Base-by-base conservation (phyloP, 2,888 invertebrate genomes). In the Andricus curvator region DNA sequence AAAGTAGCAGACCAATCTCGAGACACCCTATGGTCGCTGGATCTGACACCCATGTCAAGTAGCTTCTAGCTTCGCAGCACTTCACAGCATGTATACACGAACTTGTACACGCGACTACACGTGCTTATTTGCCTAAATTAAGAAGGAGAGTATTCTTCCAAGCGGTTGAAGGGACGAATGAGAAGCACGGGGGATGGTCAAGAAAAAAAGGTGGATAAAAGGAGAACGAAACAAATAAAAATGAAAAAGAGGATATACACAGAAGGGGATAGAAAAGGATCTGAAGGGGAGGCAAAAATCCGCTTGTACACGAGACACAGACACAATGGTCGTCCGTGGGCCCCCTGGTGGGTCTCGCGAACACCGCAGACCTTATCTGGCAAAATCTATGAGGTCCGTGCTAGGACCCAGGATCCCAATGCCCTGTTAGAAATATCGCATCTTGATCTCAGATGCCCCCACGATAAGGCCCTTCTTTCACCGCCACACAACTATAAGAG, bases 401-500 rank as follows among this genome's bases (percentile, higher is more conserved):
- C 88, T 88, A 88, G 88, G 89, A 88, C 87, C 89, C 88, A 83
- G 87, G 86, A 89, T 87, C 87, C 89, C 88, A 84, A 87, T 85
- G 37, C 33, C 88, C 91, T 92, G 92, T 92, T 92, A 90, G 89
- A 90, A 90, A 89, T 91, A 92, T 92, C 92, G 88, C 84, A 76
- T 84, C 79, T 88, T 89, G 90, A 92, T 92, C 92, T 87, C 82
- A 88, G 92, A 92, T 92, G 88, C 90, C 83, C 85, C 87, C 84
- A 64, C 88, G 92, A 92, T 92, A 92, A 87, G 85, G 83, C 84
- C 77, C 85, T 84, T 86, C 86, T 88, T 88, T 88, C 88, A 87
- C 87, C 87, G 83, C 83, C 80, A 77, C 81, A 83, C 78, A n/a
- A 79, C 78, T 70, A 56, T 68, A 83, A 80, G 81, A 84, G 80